Evolutionary conservation across 2,797 vertebrate genomes (phyloP).

Genomic region (Gymnothorax reevesii): DNA sequence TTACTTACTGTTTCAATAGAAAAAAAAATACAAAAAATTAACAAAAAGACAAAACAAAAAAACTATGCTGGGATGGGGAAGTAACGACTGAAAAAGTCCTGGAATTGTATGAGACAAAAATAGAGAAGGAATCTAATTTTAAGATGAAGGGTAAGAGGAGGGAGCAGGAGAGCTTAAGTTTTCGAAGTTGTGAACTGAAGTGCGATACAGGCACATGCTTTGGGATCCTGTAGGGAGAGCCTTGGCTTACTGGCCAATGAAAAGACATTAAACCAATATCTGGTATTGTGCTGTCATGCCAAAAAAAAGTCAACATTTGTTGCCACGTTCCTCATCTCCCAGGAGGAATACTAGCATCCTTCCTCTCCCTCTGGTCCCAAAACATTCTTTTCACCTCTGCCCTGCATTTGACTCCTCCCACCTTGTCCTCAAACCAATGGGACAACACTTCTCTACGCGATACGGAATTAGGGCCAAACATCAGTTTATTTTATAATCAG

Average conservation of each 20-base stretch:
- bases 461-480: not conserved
- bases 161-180: constrained; percentile 34
- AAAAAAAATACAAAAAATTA: constrained; percentile 27
- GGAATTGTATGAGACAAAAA: constrained; percentile 54
- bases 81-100: constrained; percentile 56
- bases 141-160: constrained; percentile 31
- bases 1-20: constrained; percentile 74
- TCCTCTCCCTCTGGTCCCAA: not conserved
- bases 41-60: constrained; percentile 41
- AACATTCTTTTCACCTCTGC: constrained; percentile 13
- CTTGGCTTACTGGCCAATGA: not conserved
- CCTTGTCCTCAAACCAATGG: constrained; percentile 18
- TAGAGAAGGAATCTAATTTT: constrained; percentile 31
- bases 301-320: not conserved
- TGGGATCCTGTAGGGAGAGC: not conserved
- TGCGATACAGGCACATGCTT: not conserved
- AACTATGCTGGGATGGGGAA: constrained; percentile 43
- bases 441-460: not conserved
- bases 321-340: not conserved
- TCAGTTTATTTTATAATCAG: constrained; percentile 10
- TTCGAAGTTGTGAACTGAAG: not conserved
- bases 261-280: not conserved
- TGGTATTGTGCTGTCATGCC: not conserved
- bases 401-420: constrained; percentile 12
- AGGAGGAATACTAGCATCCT: not conserved